A percentile compares a stretch with the other conserved stretches of the same genome.
Conservation (phyloP, 2,888 invertebrate species). For the Steinernema scapterisci region DNA sequence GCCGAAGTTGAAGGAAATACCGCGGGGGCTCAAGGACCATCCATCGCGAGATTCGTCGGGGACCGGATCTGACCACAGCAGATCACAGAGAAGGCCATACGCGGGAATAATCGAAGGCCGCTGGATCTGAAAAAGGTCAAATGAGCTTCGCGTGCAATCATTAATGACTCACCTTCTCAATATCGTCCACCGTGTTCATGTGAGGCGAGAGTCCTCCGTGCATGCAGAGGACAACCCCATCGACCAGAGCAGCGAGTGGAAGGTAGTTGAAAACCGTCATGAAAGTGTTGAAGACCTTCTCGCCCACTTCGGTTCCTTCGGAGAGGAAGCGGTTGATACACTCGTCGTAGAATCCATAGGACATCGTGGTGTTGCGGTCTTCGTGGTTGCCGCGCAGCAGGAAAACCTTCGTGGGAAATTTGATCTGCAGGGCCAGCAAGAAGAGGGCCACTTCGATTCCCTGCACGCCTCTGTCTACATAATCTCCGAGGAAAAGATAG, state of each 20-base stretch:
- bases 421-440: constrained; percentile 44
- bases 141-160: neutral
- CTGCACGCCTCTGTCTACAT: constrained; percentile 48
- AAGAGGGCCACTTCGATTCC: constrained; percentile 43
- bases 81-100: constrained; percentile 55
- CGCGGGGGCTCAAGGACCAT: constrained; percentile 66
- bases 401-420: constrained; percentile 52
- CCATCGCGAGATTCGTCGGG: constrained; percentile 41
- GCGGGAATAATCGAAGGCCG: constrained; percentile 54
- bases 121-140: constrained; percentile 39
- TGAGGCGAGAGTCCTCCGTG: constrained; percentile 61
- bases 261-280: constrained; percentile 54
- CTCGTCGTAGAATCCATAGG: constrained; percentile 63
- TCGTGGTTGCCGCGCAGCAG: constrained; percentile 61
- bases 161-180: constrained; percentile 43
- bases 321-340: constrained; percentile 37
- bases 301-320: constrained; percentile 34
- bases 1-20: constrained; percentile 73
- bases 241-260: constrained; percentile 53
- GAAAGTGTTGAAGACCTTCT: constrained; percentile 33
- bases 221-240: constrained; percentile 53
- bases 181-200: constrained; percentile 45
- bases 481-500: constrained; percentile 48
- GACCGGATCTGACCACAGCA: constrained; percentile 56
- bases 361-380: constrained; percentile 57